Percentiles rank a stretch among this genome's conserved stretches.
phyloP scores from a whole-genome alignment of 2,797 vertebrate species.

The Rhyacichthys aspro region DNA sequence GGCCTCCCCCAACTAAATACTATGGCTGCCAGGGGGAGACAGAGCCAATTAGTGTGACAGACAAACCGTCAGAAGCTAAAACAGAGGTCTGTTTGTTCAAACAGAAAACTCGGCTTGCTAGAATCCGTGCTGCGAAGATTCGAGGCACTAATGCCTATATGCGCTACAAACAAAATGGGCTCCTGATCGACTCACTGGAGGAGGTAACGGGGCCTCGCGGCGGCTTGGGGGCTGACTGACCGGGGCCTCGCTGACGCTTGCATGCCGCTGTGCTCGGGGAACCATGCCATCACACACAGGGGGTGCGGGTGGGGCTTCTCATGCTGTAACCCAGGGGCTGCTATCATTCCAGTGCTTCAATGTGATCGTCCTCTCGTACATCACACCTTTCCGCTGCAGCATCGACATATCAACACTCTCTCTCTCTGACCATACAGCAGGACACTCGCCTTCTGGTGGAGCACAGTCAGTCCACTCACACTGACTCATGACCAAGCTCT shows the following conservation, averaged over 20 bases:
- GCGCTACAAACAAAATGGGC: constrained; percentile 97
- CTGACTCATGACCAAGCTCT: constrained; percentile 72
- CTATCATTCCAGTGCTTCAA: constrained; percentile 74
- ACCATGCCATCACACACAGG: constrained; percentile 64
- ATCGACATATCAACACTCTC: constrained; percentile 70
- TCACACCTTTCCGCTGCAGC: constrained; percentile 69
- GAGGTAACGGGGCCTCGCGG: constrained; percentile 80
- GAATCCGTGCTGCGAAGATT: constrained; percentile 92
- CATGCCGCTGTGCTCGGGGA: constrained; percentile 74
- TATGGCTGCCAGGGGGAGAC: constrained; percentile 58
- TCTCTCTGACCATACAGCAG: constrained; percentile 68
- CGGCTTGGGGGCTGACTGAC: constrained; percentile 65
- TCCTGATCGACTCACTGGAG: constrained; percentile 90
- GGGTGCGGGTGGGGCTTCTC: constrained; percentile 43
- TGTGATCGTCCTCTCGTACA: constrained; percentile 68
- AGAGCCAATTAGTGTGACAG: constrained; percentile 69
- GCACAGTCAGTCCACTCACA: constrained; percentile 62
- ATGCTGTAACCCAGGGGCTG: constrained; percentile 65
- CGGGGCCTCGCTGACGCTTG: constrained; percentile 69
- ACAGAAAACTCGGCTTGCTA: constrained; percentile 96
- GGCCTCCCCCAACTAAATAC: constrained; percentile 56
- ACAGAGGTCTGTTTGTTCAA: constrained; percentile 83
- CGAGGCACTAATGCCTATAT: constrained; percentile 97
- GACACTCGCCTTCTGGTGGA: constrained; percentile 65
- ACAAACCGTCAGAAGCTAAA: constrained; percentile 69